phyloP scores from a whole-genome alignment of 1,140 invertebrate genomes.

The Cyclargus thomasi region DNA sequence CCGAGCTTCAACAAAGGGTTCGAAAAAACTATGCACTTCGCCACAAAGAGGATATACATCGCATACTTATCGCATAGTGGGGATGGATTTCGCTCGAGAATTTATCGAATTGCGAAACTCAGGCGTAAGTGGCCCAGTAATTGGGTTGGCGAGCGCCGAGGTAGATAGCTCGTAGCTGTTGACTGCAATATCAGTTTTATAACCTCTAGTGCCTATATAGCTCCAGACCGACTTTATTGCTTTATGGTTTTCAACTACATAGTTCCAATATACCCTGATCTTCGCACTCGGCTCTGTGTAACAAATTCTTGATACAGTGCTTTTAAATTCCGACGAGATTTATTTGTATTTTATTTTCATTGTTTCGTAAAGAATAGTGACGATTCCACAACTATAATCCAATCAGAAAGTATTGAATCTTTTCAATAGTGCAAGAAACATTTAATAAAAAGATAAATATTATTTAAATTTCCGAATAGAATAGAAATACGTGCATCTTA shows the following conservation, averaged over 20 bases:
- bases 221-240: neutral
- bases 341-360: neutral
- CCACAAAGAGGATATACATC: slow-evolving; percentile 9
- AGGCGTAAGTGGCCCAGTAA: slow-evolving; percentile 43
- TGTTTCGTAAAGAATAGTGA: too few relatives aligned
- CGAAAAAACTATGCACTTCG: neutral
- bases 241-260: neutral
- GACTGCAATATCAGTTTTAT: neutral
- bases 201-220: neutral
- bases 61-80: slow-evolving; percentile 10
- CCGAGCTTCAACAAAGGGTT: neutral
- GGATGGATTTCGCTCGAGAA: slow-evolving; percentile 17
- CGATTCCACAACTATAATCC: too few relatives aligned
- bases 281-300: neutral
- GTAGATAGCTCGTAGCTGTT: neutral
- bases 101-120: slow-evolving; percentile 38
- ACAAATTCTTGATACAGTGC: neutral
- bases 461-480: neutral
- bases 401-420: neutral
- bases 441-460: neutral
- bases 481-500: neutral
- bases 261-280: neutral
- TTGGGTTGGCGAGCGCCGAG: slow-evolving; percentile 32
- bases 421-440: neutral
- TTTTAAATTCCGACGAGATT: neutral